Evolutionary conservation across 2,797 vertebrate species (phyloP), one percentile per base, ranked within the genome.

Genomic region (Pangasius larnaudii): DNA sequence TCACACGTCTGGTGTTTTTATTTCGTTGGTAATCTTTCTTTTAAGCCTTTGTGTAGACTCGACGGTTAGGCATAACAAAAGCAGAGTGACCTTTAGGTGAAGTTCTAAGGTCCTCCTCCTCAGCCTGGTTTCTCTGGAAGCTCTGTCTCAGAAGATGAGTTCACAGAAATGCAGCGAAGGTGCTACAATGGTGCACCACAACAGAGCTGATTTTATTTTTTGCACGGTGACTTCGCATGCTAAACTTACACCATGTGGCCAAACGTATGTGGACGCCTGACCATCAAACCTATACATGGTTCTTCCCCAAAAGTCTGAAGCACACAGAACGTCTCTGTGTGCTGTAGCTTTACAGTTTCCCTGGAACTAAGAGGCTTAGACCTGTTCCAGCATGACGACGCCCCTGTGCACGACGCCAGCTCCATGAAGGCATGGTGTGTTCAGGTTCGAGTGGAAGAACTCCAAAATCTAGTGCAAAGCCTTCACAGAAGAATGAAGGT

Each of bases 11-110:
- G 36, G 19, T 42, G 24, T 63, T 61, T 61, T 86, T 81, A 46
- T 56, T 49, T 87, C 78, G 53, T 39, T 85, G 74, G 39, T 75
- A 77, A 51, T 84, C 82, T 88, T 72, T 83, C 51, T 74, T 74
- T 63, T 69, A 59, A 80, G 10, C 56, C 13, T 42, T 42, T 39
- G 56, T 39, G 6, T 85, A 56, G 49, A 53, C 49, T 27, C 30
- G 7, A 84, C 67, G 18, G 56, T 86, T 86, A 36, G 39, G 22
- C 63, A 72, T 63, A 85, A 80, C 81, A 87, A 58, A 86, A 77
- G 8, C 84, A 86, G 39, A 65, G 7, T 88, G 87, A 89, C 84
- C 56, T 91, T 89, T 88, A 86, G 61, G 24, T 82, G 53, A 85
- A 58, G 30, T 42, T 46, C 13, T 19, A 33, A 58, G 86, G 24